phyloP scores from a whole-genome alignment of 2,888 invertebrate genomes.

The Acleris laterana region DNA sequence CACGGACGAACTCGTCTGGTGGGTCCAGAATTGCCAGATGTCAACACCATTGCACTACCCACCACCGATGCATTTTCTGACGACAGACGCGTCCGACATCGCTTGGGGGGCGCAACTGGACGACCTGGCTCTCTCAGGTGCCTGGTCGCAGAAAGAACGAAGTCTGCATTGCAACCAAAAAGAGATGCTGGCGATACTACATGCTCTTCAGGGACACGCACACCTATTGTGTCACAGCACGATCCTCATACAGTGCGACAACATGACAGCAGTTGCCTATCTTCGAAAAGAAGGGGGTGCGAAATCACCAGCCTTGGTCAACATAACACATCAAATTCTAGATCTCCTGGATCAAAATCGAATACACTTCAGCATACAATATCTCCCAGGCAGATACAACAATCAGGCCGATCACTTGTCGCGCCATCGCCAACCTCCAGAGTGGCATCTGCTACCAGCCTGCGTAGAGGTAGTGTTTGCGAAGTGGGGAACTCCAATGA shows the following conservation, averaged over 20 bases:
- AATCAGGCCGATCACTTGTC: conserved; percentile 43
- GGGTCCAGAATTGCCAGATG: conserved; percentile 34
- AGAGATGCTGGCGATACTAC: too few species aligned
- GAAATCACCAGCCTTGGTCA: too few species aligned
- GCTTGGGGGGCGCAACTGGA: conserved; percentile 45
- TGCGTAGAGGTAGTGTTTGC: conserved; percentile 35
- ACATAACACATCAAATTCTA: too few species aligned
- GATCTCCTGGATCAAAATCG: too few species aligned
- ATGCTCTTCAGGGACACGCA: conserved; percentile 26
- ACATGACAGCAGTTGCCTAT: too few species aligned
- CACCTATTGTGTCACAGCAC: conserved; percentile 19
- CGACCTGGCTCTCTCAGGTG: conserved; percentile 37
- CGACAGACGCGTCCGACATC: conserved; percentile 42
- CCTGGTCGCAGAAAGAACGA: conserved; percentile 30
- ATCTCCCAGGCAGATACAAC: conserved; percentile 45
- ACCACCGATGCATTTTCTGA: conserved; percentile 39
- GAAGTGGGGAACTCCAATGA: conserved; percentile 27
- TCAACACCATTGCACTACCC: conserved; percentile 36
- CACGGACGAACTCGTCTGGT: conserved; percentile 39
- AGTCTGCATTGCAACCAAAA: too few species aligned
- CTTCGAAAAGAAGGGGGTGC: too few species aligned
- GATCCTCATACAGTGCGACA: conserved; percentile 35
- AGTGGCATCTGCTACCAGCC: conserved; percentile 43
- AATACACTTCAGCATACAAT: conserved; percentile 38
- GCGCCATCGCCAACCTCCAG: conserved; percentile 35